A percentile compares a stretch with the other conserved stretches of the same genome.
phyloP scores from a whole-genome alignment of 2,797 vertebrate species.

The Lutjanus argentimaculatus region DNA sequence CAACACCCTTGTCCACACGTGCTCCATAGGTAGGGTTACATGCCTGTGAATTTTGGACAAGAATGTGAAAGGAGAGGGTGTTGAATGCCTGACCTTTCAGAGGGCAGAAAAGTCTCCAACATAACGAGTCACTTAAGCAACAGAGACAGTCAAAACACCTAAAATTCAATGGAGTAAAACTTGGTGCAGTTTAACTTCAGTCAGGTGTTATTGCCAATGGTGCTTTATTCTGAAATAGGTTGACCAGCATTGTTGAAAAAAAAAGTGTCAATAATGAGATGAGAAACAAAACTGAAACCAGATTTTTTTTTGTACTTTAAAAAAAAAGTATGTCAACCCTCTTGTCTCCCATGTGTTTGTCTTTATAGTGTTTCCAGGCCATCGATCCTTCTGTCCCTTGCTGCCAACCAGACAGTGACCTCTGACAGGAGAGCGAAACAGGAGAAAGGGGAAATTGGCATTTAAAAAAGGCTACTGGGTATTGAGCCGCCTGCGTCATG shows the following conservation, averaged over 20 bases:
- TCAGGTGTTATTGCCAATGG: neutral
- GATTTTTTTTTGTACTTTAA: neutral
- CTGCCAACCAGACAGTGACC: slow-evolving; percentile 50
- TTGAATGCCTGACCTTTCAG: slow-evolving; percentile 55
- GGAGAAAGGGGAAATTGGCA: slow-evolving; percentile 62
- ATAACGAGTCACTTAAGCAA: slow-evolving; percentile 11
- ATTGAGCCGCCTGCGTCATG: slow-evolving; percentile 68
- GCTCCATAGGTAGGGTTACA: slow-evolving; percentile 50
- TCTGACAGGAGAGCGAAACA: slow-evolving; percentile 62
- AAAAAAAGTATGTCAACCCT: neutral
- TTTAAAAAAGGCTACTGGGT: slow-evolving; percentile 60
- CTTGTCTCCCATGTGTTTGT: slow-evolving; percentile 42
- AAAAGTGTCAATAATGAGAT: neutral
- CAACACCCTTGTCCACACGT: slow-evolving; percentile 45
- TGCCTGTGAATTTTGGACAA: slow-evolving; percentile 46
- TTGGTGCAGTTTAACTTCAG: neutral
- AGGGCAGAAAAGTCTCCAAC: slow-evolving; percentile 25
- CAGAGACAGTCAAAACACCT: neutral
- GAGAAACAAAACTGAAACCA: no score
- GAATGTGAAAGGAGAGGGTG: slow-evolving; percentile 45
- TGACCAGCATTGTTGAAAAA: neutral
- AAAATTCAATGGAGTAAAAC: neutral
- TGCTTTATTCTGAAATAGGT: neutral
- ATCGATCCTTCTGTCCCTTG: slow-evolving; percentile 43
- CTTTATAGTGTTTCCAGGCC: slow-evolving; percentile 61